Conservation (phyloP, 2,888 invertebrate genomes). For the Scrobipalpa costella region DNA sequence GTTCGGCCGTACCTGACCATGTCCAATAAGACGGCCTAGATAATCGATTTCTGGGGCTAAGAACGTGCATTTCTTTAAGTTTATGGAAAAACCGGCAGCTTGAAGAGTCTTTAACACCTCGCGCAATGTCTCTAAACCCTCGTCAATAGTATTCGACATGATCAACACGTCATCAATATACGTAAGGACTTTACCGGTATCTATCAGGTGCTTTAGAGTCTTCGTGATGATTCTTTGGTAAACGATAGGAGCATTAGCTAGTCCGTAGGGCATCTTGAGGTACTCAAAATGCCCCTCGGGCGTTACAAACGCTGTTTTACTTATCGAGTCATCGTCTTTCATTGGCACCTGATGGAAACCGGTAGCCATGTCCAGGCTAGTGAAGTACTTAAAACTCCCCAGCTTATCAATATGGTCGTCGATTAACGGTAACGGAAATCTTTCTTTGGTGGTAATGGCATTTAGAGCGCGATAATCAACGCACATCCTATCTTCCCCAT, state of each 20-base stretch:
- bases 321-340: no score
- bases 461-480: slow-evolving; percentile 31
- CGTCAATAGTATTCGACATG: background rate
- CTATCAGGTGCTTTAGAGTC: background rate
- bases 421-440: slow-evolving; percentile 30
- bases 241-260: slow-evolving; percentile 14
- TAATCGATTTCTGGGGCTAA: slow-evolving; percentile 3
- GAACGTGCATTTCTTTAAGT: slow-evolving; percentile 16
- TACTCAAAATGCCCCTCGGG: no score
- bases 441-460: slow-evolving; percentile 27
- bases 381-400: no score
- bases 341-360: no score
- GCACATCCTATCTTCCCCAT: slow-evolving; percentile 32
- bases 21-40: slow-evolving; percentile 1
- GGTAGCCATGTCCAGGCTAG: background rate
- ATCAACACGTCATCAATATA: slow-evolving; percentile 21
- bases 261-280: slow-evolving; percentile 18
- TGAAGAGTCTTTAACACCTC: background rate
- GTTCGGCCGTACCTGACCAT: slow-evolving; percentile 19
- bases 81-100: slow-evolving; percentile 9
- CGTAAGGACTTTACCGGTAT: slow-evolving; percentile 6
- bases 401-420: slow-evolving; percentile 30
- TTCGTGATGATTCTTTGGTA: slow-evolving; percentile 11
- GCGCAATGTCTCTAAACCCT: slow-evolving; percentile 2
- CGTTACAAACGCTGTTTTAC: no score